Evolutionary conservation across 2,113 vertebrate genomes (phyloP).

Genomic region (Psammodynastes pulverulentus): DNA sequence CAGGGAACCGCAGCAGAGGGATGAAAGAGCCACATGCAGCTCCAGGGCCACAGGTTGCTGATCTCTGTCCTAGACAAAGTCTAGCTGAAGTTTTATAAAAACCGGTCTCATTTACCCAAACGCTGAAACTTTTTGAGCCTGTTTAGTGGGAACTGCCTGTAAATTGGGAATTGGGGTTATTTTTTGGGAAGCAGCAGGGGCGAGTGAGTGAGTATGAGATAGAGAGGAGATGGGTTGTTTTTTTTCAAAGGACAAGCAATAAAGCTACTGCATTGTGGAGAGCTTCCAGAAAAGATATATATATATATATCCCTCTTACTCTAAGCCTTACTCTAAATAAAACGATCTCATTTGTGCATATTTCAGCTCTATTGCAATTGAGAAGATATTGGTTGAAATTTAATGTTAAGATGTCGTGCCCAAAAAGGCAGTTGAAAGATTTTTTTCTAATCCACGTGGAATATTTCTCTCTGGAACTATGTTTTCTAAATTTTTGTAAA

Average conservation of each 20-base stretch:
- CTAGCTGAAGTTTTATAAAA: neutral
- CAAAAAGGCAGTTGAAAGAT: slow-evolving; percentile 44
- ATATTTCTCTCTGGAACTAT: slow-evolving; percentile 60
- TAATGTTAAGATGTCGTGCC: slow-evolving; percentile 52
- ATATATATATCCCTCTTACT: slow-evolving; percentile 61
- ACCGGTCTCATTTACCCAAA: slow-evolving; percentile 17
- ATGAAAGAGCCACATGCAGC: too few relatives aligned
- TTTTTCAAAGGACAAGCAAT: slow-evolving; percentile 67
- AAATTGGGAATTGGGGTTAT: slow-evolving; percentile 41
- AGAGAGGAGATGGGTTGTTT: slow-evolving; percentile 25
- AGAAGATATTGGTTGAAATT: slow-evolving; percentile 48
- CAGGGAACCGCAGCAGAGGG: too few relatives aligned
- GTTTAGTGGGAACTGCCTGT: slow-evolving; percentile 53
- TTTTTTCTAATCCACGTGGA: slow-evolving; percentile 69
- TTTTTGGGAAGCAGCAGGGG: slow-evolving; percentile 27
- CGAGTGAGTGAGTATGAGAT: slow-evolving; percentile 3
- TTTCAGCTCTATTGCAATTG: slow-evolving; percentile 38
- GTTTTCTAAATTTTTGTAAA: slow-evolving; percentile 76
- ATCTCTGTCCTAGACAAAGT: too few relatives aligned
- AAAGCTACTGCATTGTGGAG: slow-evolving; percentile 55
- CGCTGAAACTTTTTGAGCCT: slow-evolving; percentile 31
- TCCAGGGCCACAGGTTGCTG: too few relatives aligned
- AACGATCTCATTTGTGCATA: slow-evolving; percentile 52
- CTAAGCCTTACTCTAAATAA: slow-evolving; percentile 66
- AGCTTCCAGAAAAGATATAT: slow-evolving; percentile 48